Base-by-base conservation (phyloP, 2,113 vertebrate genomes). In the Guaruba guarouba region DNA sequence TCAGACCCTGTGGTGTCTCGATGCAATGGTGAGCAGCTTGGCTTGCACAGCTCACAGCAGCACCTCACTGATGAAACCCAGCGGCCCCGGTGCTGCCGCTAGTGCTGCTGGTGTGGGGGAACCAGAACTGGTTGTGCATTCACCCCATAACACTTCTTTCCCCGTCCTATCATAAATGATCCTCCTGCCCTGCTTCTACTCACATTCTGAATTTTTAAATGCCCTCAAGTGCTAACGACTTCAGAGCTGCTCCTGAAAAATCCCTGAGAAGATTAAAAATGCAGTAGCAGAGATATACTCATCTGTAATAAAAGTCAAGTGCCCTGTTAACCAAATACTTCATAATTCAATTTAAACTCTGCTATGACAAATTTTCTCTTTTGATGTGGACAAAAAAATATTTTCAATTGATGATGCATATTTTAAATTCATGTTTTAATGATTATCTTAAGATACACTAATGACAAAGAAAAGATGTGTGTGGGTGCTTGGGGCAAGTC, bases 271-370 rank as follows among this genome's bases (percentile, higher is more conserved):
- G 51, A 91, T 79, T 71, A 66, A 69, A 82, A 24, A 33, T 37
- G 44, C 39, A 90, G 22, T 88, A 82, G 48, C 39, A 67, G 48
- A 52, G 69, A 69, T 61, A 37, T 68, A 76, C 35, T 51, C 49
- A 49, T 39, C 62, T 85, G 33, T 79, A 73, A 61, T 57, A 79
- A 90, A 95, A 67, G 48, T 68, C 80, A 87, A 91, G 66, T 57
- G 54, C 52, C 27, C 70, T 76, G 67, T 87, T 95, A 91, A 76
- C 59, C 57, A 95, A 96, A 87, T 61, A 41, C 57, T 73, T 79
- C 4, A 35, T 88, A 82, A 79, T 86, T 87, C 35, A 63, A 1
- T 67, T 87, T 86, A 84, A 92, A 81, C 9, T 6, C 33, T 69
- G 27, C 48, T 61, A 39, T 39, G 24, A 89, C 61, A 84, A 68